Conservation (phyloP, 2,113 vertebrate genomes). For the Rhinogobius similis region DNA sequence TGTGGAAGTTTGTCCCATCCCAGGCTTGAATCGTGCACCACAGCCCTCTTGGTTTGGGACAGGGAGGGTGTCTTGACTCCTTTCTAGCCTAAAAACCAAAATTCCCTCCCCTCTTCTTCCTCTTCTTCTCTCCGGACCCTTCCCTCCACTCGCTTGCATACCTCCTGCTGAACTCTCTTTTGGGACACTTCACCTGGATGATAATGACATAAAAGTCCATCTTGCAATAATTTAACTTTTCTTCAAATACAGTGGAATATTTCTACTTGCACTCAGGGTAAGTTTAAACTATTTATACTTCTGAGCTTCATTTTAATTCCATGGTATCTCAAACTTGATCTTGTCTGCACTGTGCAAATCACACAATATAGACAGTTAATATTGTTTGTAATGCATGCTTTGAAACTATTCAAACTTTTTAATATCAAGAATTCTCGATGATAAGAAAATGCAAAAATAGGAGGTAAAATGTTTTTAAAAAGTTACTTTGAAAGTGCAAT, state of each 20-base stretch:
- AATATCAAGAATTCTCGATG: too few relatives aligned
- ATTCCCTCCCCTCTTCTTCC: conserved; percentile 20
- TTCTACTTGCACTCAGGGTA: conserved; percentile 70
- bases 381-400: too few relatives aligned
- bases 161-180: conserved; percentile 45
- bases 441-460: background rate
- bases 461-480: too few relatives aligned
- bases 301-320: background rate
- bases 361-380: too few relatives aligned
- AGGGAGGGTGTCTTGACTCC: conserved; percentile 55
- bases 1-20: conserved; percentile 72
- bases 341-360: conserved; percentile 2
- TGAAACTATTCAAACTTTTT: background rate
- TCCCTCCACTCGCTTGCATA: conserved; percentile 26
- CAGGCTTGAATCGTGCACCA: conserved; percentile 64
- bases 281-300: conserved; percentile 30
- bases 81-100: conserved; percentile 29
- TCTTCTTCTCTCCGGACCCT: conserved; percentile 28
- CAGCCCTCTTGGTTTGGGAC: conserved; percentile 70
- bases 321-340: background rate
- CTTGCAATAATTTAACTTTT: conserved; percentile 43
- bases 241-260: conserved; percentile 58
- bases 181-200: conserved; percentile 57
- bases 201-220: conserved; percentile 71
- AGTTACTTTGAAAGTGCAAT: too few relatives aligned